Conservation (phyloP, 1,140 invertebrate species). For the Tetragnatha versicolor region DNA sequence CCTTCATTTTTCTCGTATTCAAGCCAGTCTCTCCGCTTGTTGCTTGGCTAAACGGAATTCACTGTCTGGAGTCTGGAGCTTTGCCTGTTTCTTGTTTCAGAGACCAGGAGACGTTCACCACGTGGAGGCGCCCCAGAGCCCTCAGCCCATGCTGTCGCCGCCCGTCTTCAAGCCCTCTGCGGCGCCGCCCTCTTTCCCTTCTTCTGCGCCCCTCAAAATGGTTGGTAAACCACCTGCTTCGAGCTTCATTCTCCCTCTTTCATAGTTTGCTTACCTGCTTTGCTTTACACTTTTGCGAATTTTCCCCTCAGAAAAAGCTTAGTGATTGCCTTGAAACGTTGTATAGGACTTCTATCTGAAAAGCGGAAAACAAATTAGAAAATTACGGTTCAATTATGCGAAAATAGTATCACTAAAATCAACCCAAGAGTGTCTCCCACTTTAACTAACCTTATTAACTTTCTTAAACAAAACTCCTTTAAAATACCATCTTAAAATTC, state of each 20-base stretch:
- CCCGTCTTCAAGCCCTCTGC: slow-evolving; percentile 27
- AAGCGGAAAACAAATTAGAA: too few relatives aligned
- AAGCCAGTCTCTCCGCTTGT: too few relatives aligned
- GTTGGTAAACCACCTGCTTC: neutral
- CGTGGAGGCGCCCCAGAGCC: slow-evolving; percentile 53
- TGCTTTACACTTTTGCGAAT: neutral
- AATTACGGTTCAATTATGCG: too few relatives aligned
- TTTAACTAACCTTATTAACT: neutral
- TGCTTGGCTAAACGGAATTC: too few relatives aligned
- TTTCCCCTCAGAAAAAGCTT: too few relatives aligned
- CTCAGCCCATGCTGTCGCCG: slow-evolving; percentile 11
- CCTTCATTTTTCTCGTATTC: too few relatives aligned
- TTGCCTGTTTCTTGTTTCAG: slow-evolving; percentile 29
- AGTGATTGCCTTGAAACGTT: neutral
- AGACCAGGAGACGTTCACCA: slow-evolving; percentile 53
- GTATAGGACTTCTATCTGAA: neutral
- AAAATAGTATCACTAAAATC: neutral
- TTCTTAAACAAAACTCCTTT: too few relatives aligned
- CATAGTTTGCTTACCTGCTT: neutral
- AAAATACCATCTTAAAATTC: too few relatives aligned
- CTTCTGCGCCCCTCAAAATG: slow-evolving; percentile 14
- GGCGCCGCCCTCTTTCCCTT: neutral
- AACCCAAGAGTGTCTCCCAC: neutral
- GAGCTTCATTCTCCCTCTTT: neutral
- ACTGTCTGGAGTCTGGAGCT: too few relatives aligned